Base-by-base conservation (phyloP, 2,797 vertebrate genomes). In the Sebastes hubbsi region DNA sequence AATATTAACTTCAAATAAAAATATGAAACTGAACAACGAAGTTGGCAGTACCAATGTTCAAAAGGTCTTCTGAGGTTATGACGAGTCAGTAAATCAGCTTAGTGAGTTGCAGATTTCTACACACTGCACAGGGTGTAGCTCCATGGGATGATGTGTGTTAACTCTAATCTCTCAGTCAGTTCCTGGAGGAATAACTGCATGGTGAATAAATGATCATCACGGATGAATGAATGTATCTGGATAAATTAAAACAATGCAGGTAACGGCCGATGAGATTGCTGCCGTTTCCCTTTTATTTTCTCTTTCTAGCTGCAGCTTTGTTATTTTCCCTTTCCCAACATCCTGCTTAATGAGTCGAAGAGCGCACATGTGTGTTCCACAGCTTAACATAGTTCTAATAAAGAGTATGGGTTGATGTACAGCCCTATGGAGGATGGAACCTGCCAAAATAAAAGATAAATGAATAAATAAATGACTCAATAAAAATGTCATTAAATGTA, bases 171-270 rank as follows among this genome's bases (percentile, higher is more conserved):
- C 27, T 58, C 38, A 18, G 20, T 49, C 4, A n/a, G n/a, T 63
- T 75, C 46, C 55, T 67, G 54, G 65, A 72, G 74, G 62, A 56
- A 36, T 11, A n/a, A 56, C 52, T 32, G 7, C 22, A 49, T 58
- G 54, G 3, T 72, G 56, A 87, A 74, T 63, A 68, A 72, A 77
- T 29, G 22, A 78, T 62, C 18, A 56, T 24, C n/a, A 24, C 4
- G 7, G 36, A 59, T 36, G 38, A 77, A 77, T 16, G 16, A 54
- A 54, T 16, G 30, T 10, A 72, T 80, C 52, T 70, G 70, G 62
- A 72, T 74, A 4, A 62, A 80, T 58, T 18, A 54, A 77, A 77
- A 56, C 18, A 42, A 25, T 14, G 36, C 59, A 74, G 62, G 36
- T 63, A 36, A 63, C 46, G 76, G 29, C 30, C 13, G 29, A 42